These are phyloP conservation scores for Pseudoips prasinana DNA, from an alignment of 2,888 invertebrate genomes.

Conservation along the genomic window DNA sequence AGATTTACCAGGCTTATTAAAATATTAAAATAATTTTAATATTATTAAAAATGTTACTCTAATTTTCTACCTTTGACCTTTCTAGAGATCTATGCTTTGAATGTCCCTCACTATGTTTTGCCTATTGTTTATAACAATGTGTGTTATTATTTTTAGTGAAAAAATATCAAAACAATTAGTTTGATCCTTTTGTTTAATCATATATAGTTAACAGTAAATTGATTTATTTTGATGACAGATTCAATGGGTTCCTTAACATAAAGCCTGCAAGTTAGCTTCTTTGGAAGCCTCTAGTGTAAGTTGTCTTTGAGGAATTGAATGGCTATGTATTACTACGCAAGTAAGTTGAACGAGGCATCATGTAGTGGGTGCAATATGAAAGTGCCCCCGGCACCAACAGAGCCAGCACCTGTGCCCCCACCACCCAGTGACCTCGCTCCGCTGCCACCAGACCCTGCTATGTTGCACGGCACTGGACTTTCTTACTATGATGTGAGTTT, in stretches of 20 bases:
- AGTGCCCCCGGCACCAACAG: conserved; percentile 63
- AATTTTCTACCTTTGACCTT: no score
- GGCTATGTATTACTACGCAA: conserved; percentile 88
- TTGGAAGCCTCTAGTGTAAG: conserved; percentile 41
- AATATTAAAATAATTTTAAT: no score
- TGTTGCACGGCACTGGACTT: conserved; percentile 65
- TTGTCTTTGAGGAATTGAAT: conserved; percentile 64
- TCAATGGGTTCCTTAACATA: conserved; percentile 50
- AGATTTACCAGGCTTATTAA: no score
- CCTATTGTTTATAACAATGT: no score
- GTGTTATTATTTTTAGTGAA: no score
- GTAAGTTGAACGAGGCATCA: conserved; percentile 85
- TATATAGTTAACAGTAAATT: no score
- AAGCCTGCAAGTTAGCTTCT: conserved; percentile 39
- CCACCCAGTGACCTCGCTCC: conserved; percentile 62
- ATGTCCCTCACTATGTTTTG: no score
- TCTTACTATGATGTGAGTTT: conserved; percentile 73
- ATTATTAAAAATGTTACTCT: no score
- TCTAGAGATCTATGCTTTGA: no score
- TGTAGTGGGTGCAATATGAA: conserved; percentile 80
- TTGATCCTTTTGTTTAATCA: no score
- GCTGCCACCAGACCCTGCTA: conserved; percentile 54
- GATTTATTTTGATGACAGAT: conserved; percentile 29
- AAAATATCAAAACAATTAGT: no score
- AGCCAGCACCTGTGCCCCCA: conserved; percentile 57